These are phyloP conservation scores for Corvus hawaiiensis DNA, from an alignment of 2,113 vertebrate genomes.

Conservation along the genomic window DNA sequence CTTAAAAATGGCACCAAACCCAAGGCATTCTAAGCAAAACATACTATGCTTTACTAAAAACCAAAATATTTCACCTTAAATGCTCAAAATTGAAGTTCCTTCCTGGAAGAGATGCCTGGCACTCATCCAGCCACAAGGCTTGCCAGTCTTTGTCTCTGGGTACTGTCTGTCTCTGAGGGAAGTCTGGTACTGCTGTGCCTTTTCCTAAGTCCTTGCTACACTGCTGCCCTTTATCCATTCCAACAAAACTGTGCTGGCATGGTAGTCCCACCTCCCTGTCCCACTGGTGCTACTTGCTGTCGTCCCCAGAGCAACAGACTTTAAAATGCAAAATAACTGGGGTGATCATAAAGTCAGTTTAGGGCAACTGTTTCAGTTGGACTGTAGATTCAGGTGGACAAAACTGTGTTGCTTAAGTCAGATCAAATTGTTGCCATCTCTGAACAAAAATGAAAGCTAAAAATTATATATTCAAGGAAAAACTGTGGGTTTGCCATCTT, in stretches of 20 bases:
- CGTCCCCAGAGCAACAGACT: neutral
- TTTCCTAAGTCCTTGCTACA: neutral
- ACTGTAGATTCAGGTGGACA: neutral
- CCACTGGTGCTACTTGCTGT: neutral
- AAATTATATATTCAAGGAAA: neutral
- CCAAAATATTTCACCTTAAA: neutral
- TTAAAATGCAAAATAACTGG: neutral
- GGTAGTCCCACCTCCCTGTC: neutral
- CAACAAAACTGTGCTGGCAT: neutral
- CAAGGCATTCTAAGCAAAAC: neutral
- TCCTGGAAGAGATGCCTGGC: neutral
- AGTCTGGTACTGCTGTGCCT: neutral
- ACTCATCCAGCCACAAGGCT: neutral
- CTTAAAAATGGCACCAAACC: neutral
- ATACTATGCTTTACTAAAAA: neutral
- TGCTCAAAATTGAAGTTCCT: neutral
- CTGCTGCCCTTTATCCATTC: neutral
- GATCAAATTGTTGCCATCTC: neutral
- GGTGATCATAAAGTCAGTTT: neutral
- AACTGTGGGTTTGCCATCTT: neutral
- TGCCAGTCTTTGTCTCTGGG: neutral
- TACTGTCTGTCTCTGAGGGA: neutral
- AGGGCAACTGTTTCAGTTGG: neutral
- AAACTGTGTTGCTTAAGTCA: neutral
- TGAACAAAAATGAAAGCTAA: neutral